phyloP scores from a whole-genome alignment of 2,113 vertebrate species.

The Cyrtonyx montezumae region DNA sequence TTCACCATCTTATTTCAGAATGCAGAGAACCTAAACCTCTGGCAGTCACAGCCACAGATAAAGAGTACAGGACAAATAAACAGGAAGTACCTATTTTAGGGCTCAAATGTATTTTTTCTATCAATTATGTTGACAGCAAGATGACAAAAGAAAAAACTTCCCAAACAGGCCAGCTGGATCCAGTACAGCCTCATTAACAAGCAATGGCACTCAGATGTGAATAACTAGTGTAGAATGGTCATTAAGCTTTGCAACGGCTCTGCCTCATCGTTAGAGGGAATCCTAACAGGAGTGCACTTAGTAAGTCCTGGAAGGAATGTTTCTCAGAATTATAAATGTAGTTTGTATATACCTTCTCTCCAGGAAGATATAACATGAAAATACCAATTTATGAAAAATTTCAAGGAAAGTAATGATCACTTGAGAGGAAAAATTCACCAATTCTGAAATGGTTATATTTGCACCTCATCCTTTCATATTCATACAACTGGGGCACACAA shows the following conservation, averaged over 20 bases:
- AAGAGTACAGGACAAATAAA: neutral
- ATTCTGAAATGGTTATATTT: neutral
- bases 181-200: conserved; percentile 45
- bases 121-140: neutral
- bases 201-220: conserved; percentile 30
- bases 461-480: neutral
- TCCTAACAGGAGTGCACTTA: conserved; percentile 27
- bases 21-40: neutral
- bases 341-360: neutral
- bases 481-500: neutral
- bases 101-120: neutral
- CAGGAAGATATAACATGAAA: neutral
- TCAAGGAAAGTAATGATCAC: neutral
- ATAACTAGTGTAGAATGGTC: neutral
- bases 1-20: neutral
- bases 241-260: conserved; percentile 16
- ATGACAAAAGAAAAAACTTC: conserved; percentile 6
- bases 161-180: conserved; percentile 46
- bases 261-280: conserved; percentile 39
- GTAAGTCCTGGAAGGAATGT: neutral
- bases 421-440: neutral
- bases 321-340: neutral
- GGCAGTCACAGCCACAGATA: neutral
- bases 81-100: neutral
- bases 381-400: neutral